Base-by-base conservation (phyloP, 2,797 vertebrate genomes). In the Buceros bicornis region DNA sequence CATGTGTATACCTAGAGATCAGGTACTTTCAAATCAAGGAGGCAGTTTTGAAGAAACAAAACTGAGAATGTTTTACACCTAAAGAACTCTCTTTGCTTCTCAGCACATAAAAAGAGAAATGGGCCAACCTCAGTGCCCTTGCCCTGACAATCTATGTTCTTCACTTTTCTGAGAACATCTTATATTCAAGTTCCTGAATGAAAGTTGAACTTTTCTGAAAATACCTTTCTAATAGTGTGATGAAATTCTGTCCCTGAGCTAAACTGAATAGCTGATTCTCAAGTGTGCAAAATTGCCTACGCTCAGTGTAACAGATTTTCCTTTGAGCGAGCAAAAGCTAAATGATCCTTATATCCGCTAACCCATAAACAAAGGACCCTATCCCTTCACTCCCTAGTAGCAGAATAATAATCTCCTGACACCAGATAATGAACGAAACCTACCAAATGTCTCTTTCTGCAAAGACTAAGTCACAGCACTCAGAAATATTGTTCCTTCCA, bases 401-500 rank as follows among this genome's bases (percentile, higher is more conserved):
- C 37, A 82, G 43, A 82, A 94, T 62, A 89, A 72, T 82, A 95
- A 91, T 82, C 54, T 83, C 66, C 50, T 95, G 84, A 87, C 72
- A 87, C 48, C 21, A 87, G 28, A 54, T 65, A 89, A 94, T 83
- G 91, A 88, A 77, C 45, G 71, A 80, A 93, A 81, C 4, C 42
- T 76, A 91, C 76, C 77, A 51, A 89, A 84, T 60, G 8, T 74
- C 70, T 93, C 28, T 65, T 80, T 73, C 51, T 89, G 47, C 33
- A 76, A 69, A n/a, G 88, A 42, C 24, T 77, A 78, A 87, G 72
- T 88, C 82, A 64, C 28, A 86, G 42, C 29, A 76, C 65, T 92
- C 67, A 88, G 87, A 92, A 95, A 80, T 89, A 90, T 67, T 94
- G 70, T 77, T 95, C 60, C 64, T 96, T 82, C 91, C 58, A 91